A percentile compares a stretch with the other conserved stretches of the same genome.
phyloP scores from a whole-genome alignment of 2,113 vertebrate genomes.

The Fregetta grallaria region DNA sequence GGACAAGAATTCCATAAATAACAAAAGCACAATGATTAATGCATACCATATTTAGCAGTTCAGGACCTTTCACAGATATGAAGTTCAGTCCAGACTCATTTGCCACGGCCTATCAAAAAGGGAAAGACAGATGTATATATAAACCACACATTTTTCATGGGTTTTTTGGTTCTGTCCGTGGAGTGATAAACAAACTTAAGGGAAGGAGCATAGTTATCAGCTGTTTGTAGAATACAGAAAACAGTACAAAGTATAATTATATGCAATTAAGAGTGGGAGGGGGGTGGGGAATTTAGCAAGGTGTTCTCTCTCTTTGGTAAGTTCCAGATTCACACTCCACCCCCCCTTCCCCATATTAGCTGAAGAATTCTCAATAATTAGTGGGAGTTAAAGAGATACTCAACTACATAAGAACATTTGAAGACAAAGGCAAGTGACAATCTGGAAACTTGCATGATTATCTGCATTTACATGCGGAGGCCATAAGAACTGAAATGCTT shows the following conservation, averaged over 20 bases:
- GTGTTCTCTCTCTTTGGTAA: neutral
- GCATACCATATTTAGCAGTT: constrained; percentile 97
- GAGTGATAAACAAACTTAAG: neutral
- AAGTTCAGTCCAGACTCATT: constrained; percentile 98
- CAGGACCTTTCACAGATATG: constrained; percentile 97
- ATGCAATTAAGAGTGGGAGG: neutral
- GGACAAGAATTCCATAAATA: neutral
- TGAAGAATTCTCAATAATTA: neutral
- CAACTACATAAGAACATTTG: neutral
- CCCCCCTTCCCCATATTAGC: neutral
- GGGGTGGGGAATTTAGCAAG: neutral
- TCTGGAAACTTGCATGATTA: neutral
- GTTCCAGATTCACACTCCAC: neutral
- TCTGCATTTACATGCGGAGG: neutral
- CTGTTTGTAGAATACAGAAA: neutral
- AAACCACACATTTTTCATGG: neutral
- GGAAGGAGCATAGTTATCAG: neutral
- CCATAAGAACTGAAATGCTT: neutral
- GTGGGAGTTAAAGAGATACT: neutral
- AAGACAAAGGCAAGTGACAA: neutral
- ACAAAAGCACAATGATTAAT: neutral
- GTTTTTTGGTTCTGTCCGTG: neutral
- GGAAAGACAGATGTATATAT: neutral
- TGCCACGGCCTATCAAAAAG: constrained; percentile 86
- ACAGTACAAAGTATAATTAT: neutral